phyloP scores from a whole-genome alignment of 2,113 vertebrate genomes.

The Macheiramphus alcinus region DNA sequence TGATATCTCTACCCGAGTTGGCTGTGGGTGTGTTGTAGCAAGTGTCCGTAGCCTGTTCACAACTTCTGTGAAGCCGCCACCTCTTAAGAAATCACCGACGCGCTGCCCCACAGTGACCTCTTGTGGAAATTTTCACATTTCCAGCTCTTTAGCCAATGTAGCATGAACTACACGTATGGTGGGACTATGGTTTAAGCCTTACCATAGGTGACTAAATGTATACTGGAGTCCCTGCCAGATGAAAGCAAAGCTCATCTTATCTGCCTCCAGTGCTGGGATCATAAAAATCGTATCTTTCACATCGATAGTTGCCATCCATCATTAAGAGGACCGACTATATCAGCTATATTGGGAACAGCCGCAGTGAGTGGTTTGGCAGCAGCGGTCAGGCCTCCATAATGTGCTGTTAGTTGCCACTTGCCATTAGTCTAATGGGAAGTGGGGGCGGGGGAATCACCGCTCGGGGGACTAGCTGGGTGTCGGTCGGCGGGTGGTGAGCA shows the following conservation, averaged over 20 bases:
- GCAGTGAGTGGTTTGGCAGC: neutral
- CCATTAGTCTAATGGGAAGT: too few species aligned
- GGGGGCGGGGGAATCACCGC: too few species aligned
- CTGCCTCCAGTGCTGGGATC: neutral
- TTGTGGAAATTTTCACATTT: neutral
- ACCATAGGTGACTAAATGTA: neutral
- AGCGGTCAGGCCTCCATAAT: rapidly evolving
- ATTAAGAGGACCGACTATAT: neutral
- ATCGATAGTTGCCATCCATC: neutral
- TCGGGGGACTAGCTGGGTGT: too few species aligned
- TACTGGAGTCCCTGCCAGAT: neutral
- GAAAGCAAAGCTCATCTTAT: neutral
- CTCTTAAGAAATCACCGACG: neutral
- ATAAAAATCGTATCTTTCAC: neutral
- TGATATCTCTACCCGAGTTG: neutral
- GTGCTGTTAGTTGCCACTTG: neutral
- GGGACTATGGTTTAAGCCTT: neutral
- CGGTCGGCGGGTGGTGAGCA: too few species aligned
- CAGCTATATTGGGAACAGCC: neutral
- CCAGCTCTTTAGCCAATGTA: neutral
- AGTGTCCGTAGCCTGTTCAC: rapidly evolving
- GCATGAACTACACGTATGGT: rapidly evolving
- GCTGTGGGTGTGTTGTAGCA: neutral
- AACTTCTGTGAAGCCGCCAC: neutral
- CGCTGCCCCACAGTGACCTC: constrained; percentile 16